Evolutionary conservation across 1,140 invertebrate species (phyloP), one percentile per base, ranked within the genome.

Genomic region (Carposina sasakii): DNA sequence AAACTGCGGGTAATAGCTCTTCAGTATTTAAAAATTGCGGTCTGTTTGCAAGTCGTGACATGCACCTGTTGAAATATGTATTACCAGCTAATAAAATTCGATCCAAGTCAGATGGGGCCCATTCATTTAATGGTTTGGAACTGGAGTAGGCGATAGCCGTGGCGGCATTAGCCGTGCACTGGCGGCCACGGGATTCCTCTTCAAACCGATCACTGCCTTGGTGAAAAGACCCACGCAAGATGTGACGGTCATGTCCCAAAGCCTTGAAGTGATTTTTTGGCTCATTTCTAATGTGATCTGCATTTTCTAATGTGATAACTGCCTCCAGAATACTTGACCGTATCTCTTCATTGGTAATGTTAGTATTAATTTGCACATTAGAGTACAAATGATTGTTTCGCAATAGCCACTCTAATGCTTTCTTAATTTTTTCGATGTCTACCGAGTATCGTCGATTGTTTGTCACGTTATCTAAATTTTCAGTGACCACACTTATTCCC

Each of bases 331-430:
- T 45, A 45, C 43, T 30, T 45, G 43, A 45, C 16, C 43, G 43
- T n/a, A 45, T 5, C 20, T 45, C 43, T 45, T 45, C 43, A 45
- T 33, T 45, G 6, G 30, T 36, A 22, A 36, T 47, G n/a, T 36
- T 36, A 17, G 31, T 10, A 47, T 36, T 47, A 22, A 47, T 36
- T 23, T 23, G 44, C 17, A 47, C 44, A 36, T 36, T 47, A 6
- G 19, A 47, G 10, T 34, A 47, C 22, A 37, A 20, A 37, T 37
- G 44, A 13, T 36, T 47, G 13, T 34, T n/a, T 23, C 3, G 15
- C 30, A 47, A 4, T 34, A 47, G 44, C 22, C 22, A 47, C 3
- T 34, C 30, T 36, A 23, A 21, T 34, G 30, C 33, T 13, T 24
- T 37, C n/a, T 37, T 37, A 19, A 37, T 37, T 37, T 37, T 37